phyloP scores from a whole-genome alignment of 2,888 invertebrate species.

The Tiliacea aurago region DNA sequence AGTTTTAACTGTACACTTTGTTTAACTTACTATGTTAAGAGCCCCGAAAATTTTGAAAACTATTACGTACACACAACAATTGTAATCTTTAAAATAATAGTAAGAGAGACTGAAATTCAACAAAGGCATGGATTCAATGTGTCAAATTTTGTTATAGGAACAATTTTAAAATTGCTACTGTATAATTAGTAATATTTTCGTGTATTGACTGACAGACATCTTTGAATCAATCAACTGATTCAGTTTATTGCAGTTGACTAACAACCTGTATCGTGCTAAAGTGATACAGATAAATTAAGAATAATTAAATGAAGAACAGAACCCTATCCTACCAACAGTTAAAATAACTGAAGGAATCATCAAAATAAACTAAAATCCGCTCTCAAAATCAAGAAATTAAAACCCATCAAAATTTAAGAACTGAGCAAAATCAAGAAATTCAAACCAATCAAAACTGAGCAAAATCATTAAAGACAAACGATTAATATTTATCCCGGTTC shows the following conservation, averaged over 20 bases:
- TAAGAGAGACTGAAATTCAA: neutral
- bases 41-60: slow-evolving; percentile 47
- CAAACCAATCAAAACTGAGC: neutral
- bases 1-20: slow-evolving; percentile 66
- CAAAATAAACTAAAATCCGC: neutral
- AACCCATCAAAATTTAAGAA: slow-evolving; percentile 1
- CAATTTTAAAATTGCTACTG: neutral
- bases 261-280: neutral
- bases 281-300: neutral
- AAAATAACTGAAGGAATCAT: neutral
- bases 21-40: slow-evolving; percentile 49
- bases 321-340: neutral
- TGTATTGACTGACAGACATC: too few species aligned
- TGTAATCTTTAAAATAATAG: neutral
- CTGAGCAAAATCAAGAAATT: slow-evolving; percentile 1
- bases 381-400: neutral
- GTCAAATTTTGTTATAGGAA: neutral
- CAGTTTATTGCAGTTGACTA: neutral
- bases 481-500: slow-evolving; percentile 18
- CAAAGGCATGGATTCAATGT: too few species aligned
- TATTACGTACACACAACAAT: neutral
- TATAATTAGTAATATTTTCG: neutral
- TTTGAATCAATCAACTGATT: slow-evolving; percentile 7
- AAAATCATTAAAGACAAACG: slow-evolving; percentile 4
- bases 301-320: neutral